Base-by-base conservation (phyloP, 92 coral and sea anemone genomes). In the Muricea muricata region DNA sequence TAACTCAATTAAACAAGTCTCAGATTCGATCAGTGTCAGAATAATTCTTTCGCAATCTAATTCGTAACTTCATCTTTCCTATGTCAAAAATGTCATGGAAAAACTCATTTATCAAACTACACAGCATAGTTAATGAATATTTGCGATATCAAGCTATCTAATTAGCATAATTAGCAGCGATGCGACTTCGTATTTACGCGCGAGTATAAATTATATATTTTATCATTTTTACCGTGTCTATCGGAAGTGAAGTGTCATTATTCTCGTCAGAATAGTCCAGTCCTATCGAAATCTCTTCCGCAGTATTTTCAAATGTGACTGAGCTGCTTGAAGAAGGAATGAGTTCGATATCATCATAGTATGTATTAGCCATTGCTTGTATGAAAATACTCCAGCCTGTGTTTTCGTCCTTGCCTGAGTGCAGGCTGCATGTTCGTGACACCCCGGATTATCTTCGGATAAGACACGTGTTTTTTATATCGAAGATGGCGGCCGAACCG, bases 401-500 rank as follows among this genome's bases (percentile, higher is more conserved):
- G 39, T 12, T 63, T 63, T 30, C 20, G 34, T 28, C 6, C 8
- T 39, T 63, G 70, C 70, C 70, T 15, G 70, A 63, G 3, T 26
- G 70, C 70, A 63, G 70, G 70, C 30, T 26, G 21, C 18, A 7
- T 20, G 13, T 28, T 18, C 3, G 17, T 20, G 18, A 3, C 56
- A 48, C 15, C 15, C 13, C 17, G n/a, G n/a, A n/a, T n/a, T n/a
- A n/a, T n/a, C n/a, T n/a, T n/a, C n/a, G n/a, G n/a, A n/a, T n/a
- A n/a, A n/a, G 17, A 14, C 55, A 37, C 76, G 55, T 37, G 76
- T 35, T n/a, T 12, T 34, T 2, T 41, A 73, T 33, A 56, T 57
- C 25, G 48, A 93, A 91, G 68, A 93, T 96, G 99, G 99, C 98
- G 92, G 94, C 71, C 28, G 98, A 90, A 77, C 94, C 88, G 33